These are phyloP conservation scores for Danio choprae DNA, from an alignment of 2,797 vertebrate genomes.

Conservation along the genomic window DNA sequence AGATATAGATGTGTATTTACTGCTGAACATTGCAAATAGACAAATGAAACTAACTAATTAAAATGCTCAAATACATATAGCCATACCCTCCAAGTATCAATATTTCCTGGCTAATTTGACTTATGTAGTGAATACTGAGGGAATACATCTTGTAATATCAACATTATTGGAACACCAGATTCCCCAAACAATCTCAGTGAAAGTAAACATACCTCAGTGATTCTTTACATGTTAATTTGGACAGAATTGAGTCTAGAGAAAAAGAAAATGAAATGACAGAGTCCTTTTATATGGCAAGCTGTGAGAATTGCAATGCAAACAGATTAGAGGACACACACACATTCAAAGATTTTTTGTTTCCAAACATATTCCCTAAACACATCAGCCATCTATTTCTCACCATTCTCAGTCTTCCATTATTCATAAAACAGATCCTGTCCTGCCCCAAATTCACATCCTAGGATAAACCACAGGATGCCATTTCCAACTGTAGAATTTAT, in stretches of 20 bases:
- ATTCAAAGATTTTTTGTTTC: not conserved
- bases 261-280: not conserved
- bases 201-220: not conserved
- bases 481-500: not conserved
- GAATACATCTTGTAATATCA: not conserved
- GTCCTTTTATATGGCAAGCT: not conserved
- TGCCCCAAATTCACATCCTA: not conserved
- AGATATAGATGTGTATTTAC: not conserved
- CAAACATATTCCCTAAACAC: not conserved
- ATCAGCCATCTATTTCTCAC: not conserved
- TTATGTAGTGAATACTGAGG: not conserved
- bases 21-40: not conserved
- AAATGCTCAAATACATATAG: not conserved
- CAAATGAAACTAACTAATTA: not conserved
- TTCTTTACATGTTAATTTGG: not conserved
- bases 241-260: not conserved
- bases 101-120: not conserved
- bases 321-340: not conserved
- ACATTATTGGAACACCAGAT: not conserved
- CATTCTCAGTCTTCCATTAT: not conserved
- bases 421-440: not conserved
- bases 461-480: not conserved
- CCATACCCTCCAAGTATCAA: not conserved
- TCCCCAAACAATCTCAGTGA: constrained; percentile 6
- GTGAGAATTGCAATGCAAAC: not conserved